Evolutionary conservation across 2,797 vertebrate genomes (phyloP).

Genomic region (Melopsittacus undulatus): DNA sequence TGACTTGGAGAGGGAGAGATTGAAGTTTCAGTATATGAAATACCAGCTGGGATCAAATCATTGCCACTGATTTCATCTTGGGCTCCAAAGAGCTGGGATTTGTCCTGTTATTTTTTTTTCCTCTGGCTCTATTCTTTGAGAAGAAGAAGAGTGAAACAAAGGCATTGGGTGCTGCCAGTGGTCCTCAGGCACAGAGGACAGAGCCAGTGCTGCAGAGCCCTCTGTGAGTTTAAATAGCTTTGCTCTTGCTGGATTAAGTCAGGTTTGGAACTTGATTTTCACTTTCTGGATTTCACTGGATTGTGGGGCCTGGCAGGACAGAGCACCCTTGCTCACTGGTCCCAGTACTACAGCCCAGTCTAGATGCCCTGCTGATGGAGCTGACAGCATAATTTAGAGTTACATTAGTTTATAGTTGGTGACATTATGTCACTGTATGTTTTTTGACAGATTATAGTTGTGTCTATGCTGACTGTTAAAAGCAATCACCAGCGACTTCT

Average conservation of each 20-base stretch:
- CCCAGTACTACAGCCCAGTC: neutral
- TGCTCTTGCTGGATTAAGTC: neutral
- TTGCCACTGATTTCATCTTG: constrained; percentile 28
- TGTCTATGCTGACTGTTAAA: neutral
- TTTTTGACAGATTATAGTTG: neutral
- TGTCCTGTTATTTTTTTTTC: neutral
- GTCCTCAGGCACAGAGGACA: constrained; percentile 18
- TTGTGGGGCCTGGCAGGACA: neutral
- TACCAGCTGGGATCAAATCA: constrained; percentile 43
- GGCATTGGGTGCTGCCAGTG: neutral
- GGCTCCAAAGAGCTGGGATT: neutral
- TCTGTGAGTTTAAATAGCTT: neutral
- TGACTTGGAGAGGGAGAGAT: neutral
- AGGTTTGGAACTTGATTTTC: neutral
- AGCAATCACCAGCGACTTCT: neutral
- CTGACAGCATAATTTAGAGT: neutral
- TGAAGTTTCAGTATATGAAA: neutral
- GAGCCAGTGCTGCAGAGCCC: neutral
- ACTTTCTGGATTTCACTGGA: neutral
- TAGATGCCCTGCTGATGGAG: neutral
- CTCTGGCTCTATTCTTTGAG: constrained; percentile 20
- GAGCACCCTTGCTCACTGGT: neutral
- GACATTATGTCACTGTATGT: rapidly evolving
- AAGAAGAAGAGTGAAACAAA: constrained; percentile 35
- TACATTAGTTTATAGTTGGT: neutral